phyloP scores from a whole-genome alignment of 2,888 invertebrate genomes.

The Podotricha telesiphe region DNA sequence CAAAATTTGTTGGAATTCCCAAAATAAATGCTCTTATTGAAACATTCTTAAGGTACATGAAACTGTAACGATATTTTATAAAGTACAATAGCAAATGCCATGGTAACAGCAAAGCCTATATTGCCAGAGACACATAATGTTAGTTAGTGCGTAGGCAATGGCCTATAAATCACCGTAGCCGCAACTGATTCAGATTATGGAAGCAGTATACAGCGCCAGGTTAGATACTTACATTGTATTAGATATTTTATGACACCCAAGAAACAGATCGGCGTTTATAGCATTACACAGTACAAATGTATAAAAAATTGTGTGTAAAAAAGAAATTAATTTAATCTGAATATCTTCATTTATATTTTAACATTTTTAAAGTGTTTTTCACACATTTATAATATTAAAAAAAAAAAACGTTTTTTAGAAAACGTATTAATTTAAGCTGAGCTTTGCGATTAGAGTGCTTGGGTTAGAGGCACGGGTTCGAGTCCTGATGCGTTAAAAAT shows the following conservation, averaged over 20 bases:
- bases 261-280: not conserved
- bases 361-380: no score
- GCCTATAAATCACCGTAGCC: constrained; percentile 75
- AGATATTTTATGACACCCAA: constrained; percentile 5
- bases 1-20: no score
- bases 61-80: constrained; percentile 1
- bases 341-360: no score
- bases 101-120: constrained; percentile 41
- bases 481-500: no score
- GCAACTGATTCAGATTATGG: constrained; percentile 78
- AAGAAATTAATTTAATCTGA: no score
- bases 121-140: constrained; percentile 67
- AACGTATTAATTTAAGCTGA: no score
- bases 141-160: constrained; percentile 59
- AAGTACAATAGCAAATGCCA: constrained; percentile 13
- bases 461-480: no score
- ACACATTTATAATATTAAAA: no score
- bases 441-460: no score
- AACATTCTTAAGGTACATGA: not conserved
- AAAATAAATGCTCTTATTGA: no score
- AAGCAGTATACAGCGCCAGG: constrained; percentile 52
- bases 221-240: constrained; percentile 39
- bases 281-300: not conserved
- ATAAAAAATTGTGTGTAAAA: not conserved
- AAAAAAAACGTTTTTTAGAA: no score